Conservation (phyloP, 2,888 invertebrate species). For the Calliphora vomitoria region DNA sequence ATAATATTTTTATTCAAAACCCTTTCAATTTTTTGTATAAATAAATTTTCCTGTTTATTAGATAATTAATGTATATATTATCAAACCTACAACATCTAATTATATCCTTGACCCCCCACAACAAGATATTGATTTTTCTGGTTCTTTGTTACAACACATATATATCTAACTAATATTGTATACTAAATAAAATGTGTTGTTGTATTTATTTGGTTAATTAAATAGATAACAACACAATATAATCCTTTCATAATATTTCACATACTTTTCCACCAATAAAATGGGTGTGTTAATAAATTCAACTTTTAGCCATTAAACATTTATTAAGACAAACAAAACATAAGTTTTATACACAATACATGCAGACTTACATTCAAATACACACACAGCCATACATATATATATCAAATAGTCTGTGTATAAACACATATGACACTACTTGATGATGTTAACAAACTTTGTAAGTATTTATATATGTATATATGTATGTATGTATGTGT, state of each 20-base stretch:
- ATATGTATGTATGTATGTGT: neutral
- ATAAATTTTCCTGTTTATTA: neutral
- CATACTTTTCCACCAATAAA: constrained; percentile 28
- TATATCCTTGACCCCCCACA: constrained; percentile 39
- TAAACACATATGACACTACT: neutral
- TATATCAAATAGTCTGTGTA: too few relatives aligned
- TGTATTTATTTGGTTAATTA: constrained; percentile 51
- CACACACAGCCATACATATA: constrained; percentile 11
- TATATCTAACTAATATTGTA: neutral
- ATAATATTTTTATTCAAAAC: neutral
- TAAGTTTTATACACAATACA: constrained; percentile 38
- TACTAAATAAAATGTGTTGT: neutral
- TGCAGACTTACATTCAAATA: neutral
- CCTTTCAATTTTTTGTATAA: neutral
- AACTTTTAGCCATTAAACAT: constrained; percentile 30
- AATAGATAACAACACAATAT: constrained; percentile 54
- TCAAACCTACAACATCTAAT: neutral
- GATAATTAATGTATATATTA: constrained; percentile 35
- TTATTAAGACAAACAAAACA: constrained; percentile 43
- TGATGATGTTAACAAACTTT: neutral
- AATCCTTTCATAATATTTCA: constrained; percentile 63
- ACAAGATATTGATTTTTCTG: constrained; percentile 34
- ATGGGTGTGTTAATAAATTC: constrained; percentile 69
- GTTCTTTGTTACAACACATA: neutral
- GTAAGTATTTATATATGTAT: neutral